Evolutionary conservation across 2,888 invertebrate species (phyloP).

Genomic region (Phrixothrix hirtus): DNA sequence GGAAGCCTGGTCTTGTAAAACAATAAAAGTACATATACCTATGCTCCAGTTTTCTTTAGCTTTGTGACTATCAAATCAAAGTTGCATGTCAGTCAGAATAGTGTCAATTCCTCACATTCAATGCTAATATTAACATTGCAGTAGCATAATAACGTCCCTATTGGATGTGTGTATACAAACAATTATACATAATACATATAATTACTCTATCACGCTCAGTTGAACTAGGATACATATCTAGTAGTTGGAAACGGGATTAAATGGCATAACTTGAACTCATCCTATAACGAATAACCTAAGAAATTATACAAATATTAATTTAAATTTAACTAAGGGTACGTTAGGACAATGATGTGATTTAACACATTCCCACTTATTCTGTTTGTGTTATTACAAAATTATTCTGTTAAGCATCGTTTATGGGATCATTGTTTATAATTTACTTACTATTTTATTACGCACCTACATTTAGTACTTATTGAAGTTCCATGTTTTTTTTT

Average conservation of each 20-base stretch:
- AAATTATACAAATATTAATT: conserved; percentile 11
- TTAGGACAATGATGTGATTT: not conserved
- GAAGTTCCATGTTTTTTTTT: not conserved
- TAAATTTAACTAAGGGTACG: not conserved
- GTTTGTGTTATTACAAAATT: not conserved
- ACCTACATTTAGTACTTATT: not conserved
- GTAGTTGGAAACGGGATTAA: conserved; percentile 41
- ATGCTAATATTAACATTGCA: conserved; percentile 45
- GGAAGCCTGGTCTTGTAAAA: conserved; percentile 18
- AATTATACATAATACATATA: conserved; percentile 51
- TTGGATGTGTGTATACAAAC: conserved; percentile 44
- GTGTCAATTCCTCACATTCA: conserved; percentile 45
- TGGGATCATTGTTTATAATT: too few relatives aligned
- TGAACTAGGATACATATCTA: conserved; percentile 45
- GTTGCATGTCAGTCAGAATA: conserved; percentile 43
- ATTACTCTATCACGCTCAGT: conserved; percentile 47
- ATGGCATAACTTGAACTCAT: conserved; percentile 38
- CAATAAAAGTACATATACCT: conserved; percentile 22
- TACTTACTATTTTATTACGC: too few relatives aligned
- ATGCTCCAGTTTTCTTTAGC: conserved; percentile 23
- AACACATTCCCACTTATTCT: not conserved
- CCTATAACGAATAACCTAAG: conserved; percentile 7
- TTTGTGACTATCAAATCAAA: conserved; percentile 9
- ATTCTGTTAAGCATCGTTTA: not conserved
- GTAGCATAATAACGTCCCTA: conserved; percentile 34